Evolutionary conservation across 2,888 invertebrate genomes (phyloP), one percentile per base, ranked within the genome.

Genomic region (Drosophila borealis): DNA sequence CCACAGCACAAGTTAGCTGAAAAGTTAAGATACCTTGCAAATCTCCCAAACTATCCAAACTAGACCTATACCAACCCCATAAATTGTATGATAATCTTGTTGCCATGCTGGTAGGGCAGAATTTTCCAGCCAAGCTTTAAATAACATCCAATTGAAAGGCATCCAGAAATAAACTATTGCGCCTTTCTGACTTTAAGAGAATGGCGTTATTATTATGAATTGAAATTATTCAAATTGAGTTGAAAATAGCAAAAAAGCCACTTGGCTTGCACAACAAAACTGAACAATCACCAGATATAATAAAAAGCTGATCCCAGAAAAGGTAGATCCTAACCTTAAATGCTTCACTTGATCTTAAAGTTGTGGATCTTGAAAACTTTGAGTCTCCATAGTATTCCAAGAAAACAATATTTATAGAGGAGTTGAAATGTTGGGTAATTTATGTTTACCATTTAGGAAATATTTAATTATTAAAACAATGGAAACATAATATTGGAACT

Each of bases 211-310:
- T 73, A 70, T 80, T 66, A 66, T 73, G 54, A 83, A 87, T 87
- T 70, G 73, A 80, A 78, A 80, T 86, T 89, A 83, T 86, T 83
- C 70, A 89, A 88, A 87, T 85, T 76, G 59, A 39, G 61, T 69
- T 65, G 56, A 63, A 66, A 69, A 60, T 61, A 73, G 61, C 45
- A 21, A 21, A 44, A 17, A 39, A 37, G 45, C 11, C 60, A 60
- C 42, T 53, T 49, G 39, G n/a, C 9, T 36, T 11, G 41, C 55
- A 63, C 63, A 21, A 65, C 21, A 36, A 8, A 39, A 56, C 14
- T 19, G 33, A 60, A 39, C n/a, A 41, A 57, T 39, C 34, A 42
- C 13, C n/a, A 57, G 25, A 54, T 50, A 9, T 37, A 8, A 25
- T 8, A 64, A 50, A 74, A 36, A 34, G 55, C 42, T 54, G 36